These are phyloP conservation scores for Cinclus cinclus DNA, from an alignment of 2,113 vertebrate species.

Conservation along the genomic window DNA sequence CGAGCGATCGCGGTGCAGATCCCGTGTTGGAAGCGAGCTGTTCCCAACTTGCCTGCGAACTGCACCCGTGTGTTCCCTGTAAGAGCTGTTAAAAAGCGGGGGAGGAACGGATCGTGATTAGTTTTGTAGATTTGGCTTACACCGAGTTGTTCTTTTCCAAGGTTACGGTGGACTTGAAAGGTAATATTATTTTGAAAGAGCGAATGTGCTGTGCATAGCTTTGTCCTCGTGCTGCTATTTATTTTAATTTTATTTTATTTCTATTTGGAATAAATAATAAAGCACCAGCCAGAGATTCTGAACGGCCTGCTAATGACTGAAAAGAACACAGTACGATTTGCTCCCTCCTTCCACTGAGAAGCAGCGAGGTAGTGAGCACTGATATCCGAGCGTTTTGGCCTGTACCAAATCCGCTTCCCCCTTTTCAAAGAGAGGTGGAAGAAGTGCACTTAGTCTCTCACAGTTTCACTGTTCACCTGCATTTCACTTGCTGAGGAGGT, in stretches of 20 bases:
- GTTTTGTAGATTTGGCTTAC: background rate
- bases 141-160: background rate
- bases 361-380: background rate
- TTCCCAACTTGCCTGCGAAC: background rate
- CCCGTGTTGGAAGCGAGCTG: background rate
- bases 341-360: background rate
- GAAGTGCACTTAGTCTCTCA: background rate
- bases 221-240: background rate
- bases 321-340: background rate
- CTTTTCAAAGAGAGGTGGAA: background rate
- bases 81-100: conserved; percentile 11
- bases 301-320: conserved; percentile 24
- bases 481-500: conserved; percentile 15
- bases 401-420: conserved; percentile 44
- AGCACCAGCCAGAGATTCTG: background rate
- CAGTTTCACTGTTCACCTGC: conserved; percentile 27
- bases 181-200: background rate
- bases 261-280: conserved; percentile 35
- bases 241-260: conserved; percentile 4
- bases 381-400: conserved; percentile 19
- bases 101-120: conserved; percentile 2
- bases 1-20: background rate
- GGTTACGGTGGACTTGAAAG: conserved; percentile 31
- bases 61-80: background rate
- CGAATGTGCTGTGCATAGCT: background rate